Evolutionary conservation across 2,797 vertebrate genomes (phyloP).

Genomic region (Octomys mimax): DNA sequence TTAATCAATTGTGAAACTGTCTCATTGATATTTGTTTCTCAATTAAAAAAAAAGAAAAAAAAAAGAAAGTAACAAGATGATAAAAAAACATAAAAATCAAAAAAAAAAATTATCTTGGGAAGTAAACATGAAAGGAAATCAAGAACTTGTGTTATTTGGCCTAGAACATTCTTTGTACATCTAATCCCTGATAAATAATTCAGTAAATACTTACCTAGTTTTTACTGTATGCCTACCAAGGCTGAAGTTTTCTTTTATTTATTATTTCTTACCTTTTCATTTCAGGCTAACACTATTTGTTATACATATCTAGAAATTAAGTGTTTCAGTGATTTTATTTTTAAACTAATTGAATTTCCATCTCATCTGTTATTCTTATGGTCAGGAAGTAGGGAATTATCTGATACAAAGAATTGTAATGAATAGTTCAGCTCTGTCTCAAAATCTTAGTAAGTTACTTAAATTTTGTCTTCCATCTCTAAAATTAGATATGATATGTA

Average conservation of each 20-base stretch:
- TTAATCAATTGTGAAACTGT: too few relatives aligned
- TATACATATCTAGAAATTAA: neutral
- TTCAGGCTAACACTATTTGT: neutral
- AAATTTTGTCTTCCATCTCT: constrained; percentile 32
- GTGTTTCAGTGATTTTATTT: constrained; percentile 6
- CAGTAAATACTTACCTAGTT: neutral
- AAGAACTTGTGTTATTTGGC: constrained; percentile 13
- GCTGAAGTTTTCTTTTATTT: constrained; percentile 5
- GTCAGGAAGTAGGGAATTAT: constrained; percentile 9
- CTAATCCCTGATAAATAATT: neutral
- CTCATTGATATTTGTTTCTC: too few relatives aligned
- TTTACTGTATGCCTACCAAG: neutral
- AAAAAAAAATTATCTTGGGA: neutral
- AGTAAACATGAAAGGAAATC: neutral
- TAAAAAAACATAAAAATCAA: too few relatives aligned
- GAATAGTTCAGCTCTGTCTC: neutral
- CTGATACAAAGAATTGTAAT: neutral
- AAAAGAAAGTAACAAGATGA: too few relatives aligned
- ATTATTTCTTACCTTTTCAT: constrained; percentile 38
- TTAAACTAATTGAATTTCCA: neutral
- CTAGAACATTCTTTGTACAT: neutral
- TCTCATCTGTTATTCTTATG: neutral
- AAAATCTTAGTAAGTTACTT: constrained; percentile 33
- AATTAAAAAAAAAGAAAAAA: too few relatives aligned
- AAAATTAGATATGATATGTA: neutral